Base-by-base conservation (phyloP, 2,888 invertebrate species). In the Amorpha juglandis region DNA sequence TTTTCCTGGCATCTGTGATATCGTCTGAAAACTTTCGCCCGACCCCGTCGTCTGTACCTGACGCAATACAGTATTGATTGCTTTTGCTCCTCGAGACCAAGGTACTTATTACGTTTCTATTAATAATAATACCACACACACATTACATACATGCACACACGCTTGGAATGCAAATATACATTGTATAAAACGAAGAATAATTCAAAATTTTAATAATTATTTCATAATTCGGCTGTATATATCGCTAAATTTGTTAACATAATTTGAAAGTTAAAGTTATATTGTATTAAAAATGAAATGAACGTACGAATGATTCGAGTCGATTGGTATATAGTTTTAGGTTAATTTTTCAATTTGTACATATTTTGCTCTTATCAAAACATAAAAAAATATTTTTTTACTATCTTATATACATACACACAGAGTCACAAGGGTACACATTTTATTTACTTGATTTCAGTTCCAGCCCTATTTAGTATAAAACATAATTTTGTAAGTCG, bases 1-100 rank as follows among this genome's bases (percentile, higher is more conserved):
- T 70, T 71, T 45, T 64, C 68, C 69, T 70, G 76, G 68, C 66
- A 68, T 71, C 72, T 72, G 66, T 53, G 33, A 42, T 53, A 12
- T 58, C 53, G 69, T 71, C 67, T 68, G 66, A 19, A 55, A 55
- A 58, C 69, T 62, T 14, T 48, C 70, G 74, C 67, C 73, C 64
- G 69, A 64, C 53, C 68, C 21, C 67, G 68, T 64, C 68, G 55
- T 66, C 62, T 65, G 67, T 67, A 66, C 70, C 58, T 69, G 66
- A 69, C 73, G 71, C 76, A 65, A 50, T 74, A 74, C 79, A 92
- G 92, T 92, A 92, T 81, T 83, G 71, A 86, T 67, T 79, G 80
- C 64, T 52, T 12, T 83, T 68, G 71, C 83, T 83, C 83, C 89
- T 92, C 84, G 92, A 92, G 92, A 87, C 89, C 69, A 68, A 87